Conservation (phyloP, 2,113 vertebrate species). For the Pelvicachromis taeniatus region DNA sequence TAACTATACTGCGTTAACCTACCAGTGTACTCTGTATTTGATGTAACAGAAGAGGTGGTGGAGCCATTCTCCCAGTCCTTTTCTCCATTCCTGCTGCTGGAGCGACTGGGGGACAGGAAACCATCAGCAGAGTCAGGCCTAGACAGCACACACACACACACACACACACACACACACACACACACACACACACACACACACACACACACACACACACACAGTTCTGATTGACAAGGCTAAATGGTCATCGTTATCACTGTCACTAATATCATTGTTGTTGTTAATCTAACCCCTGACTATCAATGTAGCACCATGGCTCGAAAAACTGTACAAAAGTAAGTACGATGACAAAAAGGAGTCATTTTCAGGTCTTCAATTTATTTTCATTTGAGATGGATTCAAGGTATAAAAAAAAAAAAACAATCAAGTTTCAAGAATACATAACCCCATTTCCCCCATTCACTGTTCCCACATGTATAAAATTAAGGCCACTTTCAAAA, state of each 20-base stretch:
- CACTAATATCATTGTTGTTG: constrained; percentile 67
- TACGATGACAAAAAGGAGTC: constrained; percentile 66
- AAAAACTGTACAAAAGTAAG: constrained; percentile 60
- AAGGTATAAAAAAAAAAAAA: constrained; percentile 54
- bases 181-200: no score
- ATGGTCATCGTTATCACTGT: constrained; percentile 61
- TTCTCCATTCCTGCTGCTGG: constrained; percentile 91
- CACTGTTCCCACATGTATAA: constrained; percentile 71
- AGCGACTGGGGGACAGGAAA: constrained; percentile 87
- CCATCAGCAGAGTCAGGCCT: constrained; percentile 95
- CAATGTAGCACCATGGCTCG: constrained; percentile 42
- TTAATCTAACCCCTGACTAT: constrained; percentile 25
- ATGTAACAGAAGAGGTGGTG: constrained; percentile 93
- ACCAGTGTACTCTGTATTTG: constrained; percentile 97
- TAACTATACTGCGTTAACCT: not conserved
- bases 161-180: no score
- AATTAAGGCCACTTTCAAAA: constrained; percentile 76
- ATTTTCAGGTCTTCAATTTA: constrained; percentile 70
- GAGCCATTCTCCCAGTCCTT: constrained; percentile 98
- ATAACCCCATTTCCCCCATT: constrained; percentile 66
- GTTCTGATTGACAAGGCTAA: constrained; percentile 33
- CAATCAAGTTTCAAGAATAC: constrained; percentile 69
- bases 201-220: no score
- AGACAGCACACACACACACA: constrained; percentile 10
- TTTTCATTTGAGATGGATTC: constrained; percentile 69